A percentile compares a stretch with the other conserved stretches of the same genome.
Conservation (phyloP, 2,113 vertebrate species). For the Tachuris rubrigastra region DNA sequence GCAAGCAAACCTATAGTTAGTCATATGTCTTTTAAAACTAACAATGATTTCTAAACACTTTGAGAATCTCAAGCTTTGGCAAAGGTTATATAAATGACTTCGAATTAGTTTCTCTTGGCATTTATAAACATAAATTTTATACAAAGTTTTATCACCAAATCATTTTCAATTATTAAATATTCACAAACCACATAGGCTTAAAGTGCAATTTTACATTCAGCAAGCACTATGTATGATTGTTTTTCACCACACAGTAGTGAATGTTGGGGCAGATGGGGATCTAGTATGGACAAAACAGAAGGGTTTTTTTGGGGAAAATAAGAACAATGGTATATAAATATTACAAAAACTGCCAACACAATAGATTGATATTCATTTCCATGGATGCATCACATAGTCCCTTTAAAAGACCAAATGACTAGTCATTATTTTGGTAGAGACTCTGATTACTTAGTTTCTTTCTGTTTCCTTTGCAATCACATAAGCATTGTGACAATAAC, state of each 20-base stretch:
- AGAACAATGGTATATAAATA: neutral
- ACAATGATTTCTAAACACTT: neutral
- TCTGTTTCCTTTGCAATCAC: conserved; percentile 30
- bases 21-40: neutral
- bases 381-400: neutral
- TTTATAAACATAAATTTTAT: neutral
- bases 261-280: neutral
- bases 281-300: neutral
- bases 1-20: neutral
- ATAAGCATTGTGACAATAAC: conserved; percentile 16
- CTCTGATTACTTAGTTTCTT: neutral
- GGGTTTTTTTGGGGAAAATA: neutral
- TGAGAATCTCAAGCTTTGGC: neutral
- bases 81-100: neutral
- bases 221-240: neutral
- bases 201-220: neutral
- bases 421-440: neutral
- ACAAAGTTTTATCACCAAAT: neutral
- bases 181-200: neutral
- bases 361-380: neutral
- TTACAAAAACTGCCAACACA: neutral
- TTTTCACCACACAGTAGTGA: neutral
- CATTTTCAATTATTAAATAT: neutral
- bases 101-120: neutral
- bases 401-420: neutral